Percentiles rank a stretch among this genome's conserved stretches.
Conservation (phyloP, 30 jellyfish, hydroid and myxozoan genomes). For the Hydractinia symbiolongicarpus region DNA sequence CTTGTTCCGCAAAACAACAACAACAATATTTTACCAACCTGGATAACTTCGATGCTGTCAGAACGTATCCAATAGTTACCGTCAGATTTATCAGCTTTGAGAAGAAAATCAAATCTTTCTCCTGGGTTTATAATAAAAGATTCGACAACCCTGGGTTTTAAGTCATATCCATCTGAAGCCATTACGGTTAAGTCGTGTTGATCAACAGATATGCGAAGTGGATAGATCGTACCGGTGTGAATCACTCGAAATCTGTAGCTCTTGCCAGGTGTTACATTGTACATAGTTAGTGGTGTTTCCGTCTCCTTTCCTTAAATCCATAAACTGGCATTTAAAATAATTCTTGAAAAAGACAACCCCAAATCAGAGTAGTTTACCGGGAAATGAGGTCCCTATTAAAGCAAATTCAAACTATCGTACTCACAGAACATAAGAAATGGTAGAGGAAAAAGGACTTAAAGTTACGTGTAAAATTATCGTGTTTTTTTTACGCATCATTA, state of each 20-base stretch:
- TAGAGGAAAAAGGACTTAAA: too few species aligned
- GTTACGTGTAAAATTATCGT: too few species aligned
- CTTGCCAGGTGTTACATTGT: constrained; percentile 56
- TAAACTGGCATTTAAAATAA: too few species aligned
- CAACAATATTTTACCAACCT: background rate
- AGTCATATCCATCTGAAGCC: constrained; percentile 79
- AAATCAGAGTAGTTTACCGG: too few species aligned
- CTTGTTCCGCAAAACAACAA: too few species aligned
- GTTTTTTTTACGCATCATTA: too few species aligned
- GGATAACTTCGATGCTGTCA: constrained; percentile 71
- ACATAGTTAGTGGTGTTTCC: constrained; percentile 72
- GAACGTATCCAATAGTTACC: constrained; percentile 88
- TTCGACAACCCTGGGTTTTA: constrained; percentile 49
- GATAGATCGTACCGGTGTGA: constrained; percentile 73
- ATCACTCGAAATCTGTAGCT: constrained; percentile 80
- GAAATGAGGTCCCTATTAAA: too few species aligned
- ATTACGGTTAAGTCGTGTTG: constrained; percentile 55
- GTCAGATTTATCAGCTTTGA: constrained; percentile 56
- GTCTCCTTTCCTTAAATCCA: constrained; percentile 32
- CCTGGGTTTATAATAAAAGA: constrained; percentile 81
- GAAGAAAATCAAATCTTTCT: constrained; percentile 77
- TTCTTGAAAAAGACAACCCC: too few species aligned
- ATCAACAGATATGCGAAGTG: constrained; percentile 81
- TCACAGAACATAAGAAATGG: too few species aligned
- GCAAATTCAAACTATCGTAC: too few species aligned